phyloP scores from a whole-genome alignment of 2,888 invertebrate genomes.

The Microchrysa polita region DNA sequence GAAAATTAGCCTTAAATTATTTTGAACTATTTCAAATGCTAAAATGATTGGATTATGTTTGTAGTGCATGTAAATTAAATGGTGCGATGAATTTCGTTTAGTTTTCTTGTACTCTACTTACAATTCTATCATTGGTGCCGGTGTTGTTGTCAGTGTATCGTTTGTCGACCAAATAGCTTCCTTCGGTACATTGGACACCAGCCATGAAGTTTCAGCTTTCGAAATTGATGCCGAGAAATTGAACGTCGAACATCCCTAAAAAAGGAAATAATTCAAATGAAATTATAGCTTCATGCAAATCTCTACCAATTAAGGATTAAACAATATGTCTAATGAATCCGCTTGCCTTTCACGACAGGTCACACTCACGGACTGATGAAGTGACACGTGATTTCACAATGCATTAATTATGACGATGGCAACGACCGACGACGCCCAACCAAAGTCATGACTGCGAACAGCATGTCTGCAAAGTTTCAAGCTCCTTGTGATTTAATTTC shows the following conservation, averaged over 20 bases:
- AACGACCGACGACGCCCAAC: constrained; percentile 30
- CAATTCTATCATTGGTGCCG: constrained; percentile 52
- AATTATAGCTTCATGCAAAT: neutral
- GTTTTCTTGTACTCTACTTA: too few species aligned
- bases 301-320: neutral
- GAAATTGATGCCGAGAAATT: constrained; percentile 71
- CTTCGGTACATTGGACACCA: constrained; percentile 50
- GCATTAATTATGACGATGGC: constrained; percentile 31
- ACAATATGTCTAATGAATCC: constrained; percentile 29
- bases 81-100: too few species aligned
- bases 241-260: constrained; percentile 69
- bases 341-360: neutral
- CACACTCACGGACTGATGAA: neutral
- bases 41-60: too few species aligned
- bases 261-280: constrained; percentile 5
- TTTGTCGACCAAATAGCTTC: constrained; percentile 50
- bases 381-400: constrained; percentile 29
- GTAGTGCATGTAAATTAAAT: too few species aligned
- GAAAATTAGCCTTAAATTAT: too few species aligned
- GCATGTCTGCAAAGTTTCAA: constrained; percentile 31
- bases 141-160: constrained; percentile 27
- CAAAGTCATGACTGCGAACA: constrained; percentile 9
- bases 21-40: too few species aligned
- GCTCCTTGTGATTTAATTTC: neutral
- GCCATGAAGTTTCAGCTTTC: constrained; percentile 65